phyloP scores from a whole-genome alignment of 2,113 vertebrate species.

The Chinchilla lanigera region DNA sequence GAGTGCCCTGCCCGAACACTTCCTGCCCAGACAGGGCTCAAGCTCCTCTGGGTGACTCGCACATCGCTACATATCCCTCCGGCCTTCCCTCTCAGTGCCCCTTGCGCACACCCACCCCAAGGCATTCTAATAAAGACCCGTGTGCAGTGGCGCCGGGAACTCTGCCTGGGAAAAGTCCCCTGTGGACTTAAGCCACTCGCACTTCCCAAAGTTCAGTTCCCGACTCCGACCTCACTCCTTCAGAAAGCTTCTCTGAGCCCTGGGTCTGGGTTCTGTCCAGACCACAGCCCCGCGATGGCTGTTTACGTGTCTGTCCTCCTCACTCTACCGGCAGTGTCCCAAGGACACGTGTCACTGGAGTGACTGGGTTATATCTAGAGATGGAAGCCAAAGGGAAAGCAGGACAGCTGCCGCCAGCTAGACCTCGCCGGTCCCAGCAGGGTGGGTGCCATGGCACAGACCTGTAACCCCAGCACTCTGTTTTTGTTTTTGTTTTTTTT shows the following conservation, averaged over 20 bases:
- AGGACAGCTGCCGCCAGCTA: background rate
- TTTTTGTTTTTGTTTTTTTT: no score
- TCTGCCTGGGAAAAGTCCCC: background rate
- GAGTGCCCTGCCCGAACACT: background rate
- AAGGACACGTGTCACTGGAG: background rate
- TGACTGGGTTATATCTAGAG: background rate
- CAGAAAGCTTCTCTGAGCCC: background rate
- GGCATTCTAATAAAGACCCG: background rate
- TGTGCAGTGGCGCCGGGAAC: background rate
- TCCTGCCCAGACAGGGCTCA: background rate
- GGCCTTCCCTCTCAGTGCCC: background rate
- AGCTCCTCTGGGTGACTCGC: background rate
- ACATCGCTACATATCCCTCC: background rate
- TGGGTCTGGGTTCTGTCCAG: background rate
- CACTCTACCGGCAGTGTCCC: background rate
- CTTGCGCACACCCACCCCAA: no score
- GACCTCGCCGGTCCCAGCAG: background rate
- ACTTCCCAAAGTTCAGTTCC: background rate
- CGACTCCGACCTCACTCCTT: background rate
- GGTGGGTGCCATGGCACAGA: background rate
- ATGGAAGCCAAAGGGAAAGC: background rate
- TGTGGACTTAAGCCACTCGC: background rate
- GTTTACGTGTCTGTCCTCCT: background rate
- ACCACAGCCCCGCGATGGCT: accelerated
- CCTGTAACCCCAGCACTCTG: background rate